These are phyloP conservation scores for Brachyhypopomus gauderio DNA, from an alignment of 2,113 vertebrate genomes.

Conservation along the genomic window DNA sequence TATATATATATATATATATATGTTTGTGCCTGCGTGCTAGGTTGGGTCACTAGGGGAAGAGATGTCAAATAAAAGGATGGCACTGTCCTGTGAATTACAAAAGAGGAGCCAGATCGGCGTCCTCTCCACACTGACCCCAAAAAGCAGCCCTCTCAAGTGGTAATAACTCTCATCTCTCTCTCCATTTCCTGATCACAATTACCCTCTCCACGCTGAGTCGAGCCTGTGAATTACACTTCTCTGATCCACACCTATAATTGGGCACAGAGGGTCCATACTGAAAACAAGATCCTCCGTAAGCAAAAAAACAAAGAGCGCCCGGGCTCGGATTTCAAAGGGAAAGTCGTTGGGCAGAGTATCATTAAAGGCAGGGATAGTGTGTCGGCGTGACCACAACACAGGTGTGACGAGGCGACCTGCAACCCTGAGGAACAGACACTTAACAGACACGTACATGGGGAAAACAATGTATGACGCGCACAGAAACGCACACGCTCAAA, in stretches of 20 bases:
- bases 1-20: too few species aligned
- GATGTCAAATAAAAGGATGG: background rate
- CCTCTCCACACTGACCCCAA: constrained; percentile 69
- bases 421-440: background rate
- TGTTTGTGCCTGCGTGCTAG: background rate
- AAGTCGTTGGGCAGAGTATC: background rate
- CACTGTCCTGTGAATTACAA: background rate
- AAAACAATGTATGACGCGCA: background rate
- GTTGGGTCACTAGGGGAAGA: background rate
- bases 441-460: background rate
- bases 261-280: constrained; percentile 37
- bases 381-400: constrained; percentile 24
- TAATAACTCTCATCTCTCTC: constrained; percentile 68
- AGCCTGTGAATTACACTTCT: constrained; percentile 68
- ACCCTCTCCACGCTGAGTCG: constrained; percentile 67
- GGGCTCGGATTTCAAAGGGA: constrained; percentile 40
- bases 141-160: constrained; percentile 73
- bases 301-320: constrained; percentile 39
- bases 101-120: constrained; percentile 6
- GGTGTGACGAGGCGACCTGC: background rate
- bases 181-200: constrained; percentile 75
- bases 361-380: constrained; percentile 15
- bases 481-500: background rate
- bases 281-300: constrained; percentile 20
- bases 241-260: constrained; percentile 47